These are phyloP conservation scores for Philopedon plagiatum DNA, from an alignment of 2,888 invertebrate genomes.

Conservation along the genomic window DNA sequence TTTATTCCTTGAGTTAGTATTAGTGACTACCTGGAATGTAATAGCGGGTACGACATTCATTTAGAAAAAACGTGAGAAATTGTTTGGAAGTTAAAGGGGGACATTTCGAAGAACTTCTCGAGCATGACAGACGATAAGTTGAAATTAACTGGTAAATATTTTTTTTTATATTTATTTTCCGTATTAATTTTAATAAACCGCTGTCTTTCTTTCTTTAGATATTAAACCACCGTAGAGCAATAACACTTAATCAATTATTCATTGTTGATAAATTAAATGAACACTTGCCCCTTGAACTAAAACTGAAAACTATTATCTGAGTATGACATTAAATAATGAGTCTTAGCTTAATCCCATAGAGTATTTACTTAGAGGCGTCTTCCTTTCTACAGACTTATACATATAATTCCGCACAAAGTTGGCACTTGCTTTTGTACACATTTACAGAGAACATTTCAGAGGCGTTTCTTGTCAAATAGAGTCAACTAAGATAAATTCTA, in stretches of 20 bases:
- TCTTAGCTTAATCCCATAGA: conserved; percentile 7
- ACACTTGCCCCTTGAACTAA: neutral
- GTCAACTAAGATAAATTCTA: no score
- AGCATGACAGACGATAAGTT: no score
- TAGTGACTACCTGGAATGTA: no score
- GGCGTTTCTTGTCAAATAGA: conserved; percentile 14
- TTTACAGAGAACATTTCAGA: conserved; percentile 17
- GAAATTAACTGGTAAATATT: no score
- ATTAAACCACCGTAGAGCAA: neutral
- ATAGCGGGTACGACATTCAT: no score
- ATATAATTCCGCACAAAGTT: conserved; percentile 32
- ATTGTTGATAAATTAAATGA: conserved; percentile 26
- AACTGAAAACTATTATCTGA: conserved; percentile 42
- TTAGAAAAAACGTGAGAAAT: no score
- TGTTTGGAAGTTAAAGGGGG: no score
- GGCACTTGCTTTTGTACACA: conserved; percentile 31
- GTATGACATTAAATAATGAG: conserved; percentile 44
- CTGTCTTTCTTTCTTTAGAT: neutral
- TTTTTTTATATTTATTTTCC: no score
- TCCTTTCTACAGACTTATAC: conserved; percentile 26
- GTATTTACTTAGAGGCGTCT: conserved; percentile 23
- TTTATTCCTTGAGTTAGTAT: no score
- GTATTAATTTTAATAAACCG: no score
- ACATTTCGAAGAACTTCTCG: no score
- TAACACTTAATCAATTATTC: conserved; percentile 31